A percentile compares a stretch with the other conserved stretches of the same genome.
These are phyloP conservation scores for Drosophila recens DNA, from an alignment of 2,888 invertebrate genomes.

Conservation along the genomic window DNA sequence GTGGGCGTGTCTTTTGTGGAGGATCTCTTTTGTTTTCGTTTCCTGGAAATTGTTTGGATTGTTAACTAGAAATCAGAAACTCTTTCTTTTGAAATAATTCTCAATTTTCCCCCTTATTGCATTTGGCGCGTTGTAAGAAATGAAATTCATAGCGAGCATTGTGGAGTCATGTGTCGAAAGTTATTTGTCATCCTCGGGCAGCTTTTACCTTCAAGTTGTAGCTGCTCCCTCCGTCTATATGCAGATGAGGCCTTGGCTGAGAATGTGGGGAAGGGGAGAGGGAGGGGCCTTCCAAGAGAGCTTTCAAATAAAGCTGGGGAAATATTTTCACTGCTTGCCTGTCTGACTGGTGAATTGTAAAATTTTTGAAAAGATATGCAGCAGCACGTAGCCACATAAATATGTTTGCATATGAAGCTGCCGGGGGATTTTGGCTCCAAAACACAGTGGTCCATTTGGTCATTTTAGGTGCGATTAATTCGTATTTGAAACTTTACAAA, in stretches of 20 bases:
- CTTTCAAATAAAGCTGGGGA: slow-evolving; percentile 42
- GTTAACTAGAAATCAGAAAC: neutral
- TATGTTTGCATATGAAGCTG: slow-evolving; percentile 64
- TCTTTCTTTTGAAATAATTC: slow-evolving; percentile 21
- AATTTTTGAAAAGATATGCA: slow-evolving; percentile 69
- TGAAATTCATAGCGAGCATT: slow-evolving; percentile 47
- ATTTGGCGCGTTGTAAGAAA: slow-evolving; percentile 29
- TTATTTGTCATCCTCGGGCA: slow-evolving; percentile 56
- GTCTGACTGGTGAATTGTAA: slow-evolving; percentile 58
- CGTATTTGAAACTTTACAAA: no score
- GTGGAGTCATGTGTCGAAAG: slow-evolving; percentile 65
- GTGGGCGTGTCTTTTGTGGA: neutral
- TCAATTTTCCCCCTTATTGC: slow-evolving; percentile 42
- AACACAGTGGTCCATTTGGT: neutral
- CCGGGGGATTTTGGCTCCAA: slow-evolving; percentile 31
- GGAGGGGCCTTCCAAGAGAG: slow-evolving; percentile 7
- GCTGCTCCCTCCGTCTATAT: slow-evolving; percentile 28
- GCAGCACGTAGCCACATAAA: slow-evolving; percentile 72
- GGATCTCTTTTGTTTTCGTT: neutral
- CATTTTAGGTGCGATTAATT: neutral
- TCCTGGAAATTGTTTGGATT: neutral
- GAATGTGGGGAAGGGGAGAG: neutral
- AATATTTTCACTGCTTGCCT: slow-evolving; percentile 51
- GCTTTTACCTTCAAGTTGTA: neutral
- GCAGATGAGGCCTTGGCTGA: slow-evolving; percentile 41